Base-by-base conservation (phyloP, 1,140 invertebrate species). In the Caenorhabditis briggsae region DNA sequence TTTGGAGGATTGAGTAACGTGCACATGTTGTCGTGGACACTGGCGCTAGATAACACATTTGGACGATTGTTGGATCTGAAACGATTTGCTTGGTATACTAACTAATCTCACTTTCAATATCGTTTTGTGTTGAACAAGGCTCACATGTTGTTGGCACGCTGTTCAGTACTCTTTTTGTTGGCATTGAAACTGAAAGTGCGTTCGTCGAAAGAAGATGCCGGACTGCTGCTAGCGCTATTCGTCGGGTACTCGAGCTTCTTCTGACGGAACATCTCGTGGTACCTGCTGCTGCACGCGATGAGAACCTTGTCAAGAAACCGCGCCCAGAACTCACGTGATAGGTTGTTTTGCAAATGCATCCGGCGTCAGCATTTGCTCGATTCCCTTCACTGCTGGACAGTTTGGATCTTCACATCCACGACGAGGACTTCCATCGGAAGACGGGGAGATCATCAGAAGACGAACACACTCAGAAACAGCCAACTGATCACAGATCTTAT, bases 401-500 rank as follows among this genome's bases (percentile, higher is more conserved):
- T 91, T 88, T 16, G 90, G 90, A 89, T 90, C 92, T 82, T 90
- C 92, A 58, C 91, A 93, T 58, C 91, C 86, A 33, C 82, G 82
- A 55, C 82, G 82, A 74, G 95, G 94, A 87, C 93, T 93, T 48
- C 95, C 95, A 91, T 96, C 95, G 58, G 94, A 93, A 7, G 94
- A 92, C 0, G 96, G 95, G 23, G 95, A 95, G 90, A 97, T 95
- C 58, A 96, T 95, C 58, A 95, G 95, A 8, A 97, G 94, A 16
- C 95, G 95, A 5, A 97, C 96, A 87, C 95, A 95, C 61, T 95
- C 94, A 20, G 96, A 96, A 0, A 96, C 98, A 90, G 97, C 96
- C 20, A 98, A 93, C 64, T 97, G 93, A 93, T 97, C 96, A 7
- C 97, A 96, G 95, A 98, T 97, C 92, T 97, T 96, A 92, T 98